Percentiles rank a stretch among this genome's conserved stretches.
These are phyloP conservation scores for Papilio helenus DNA, from an alignment of 1,140 invertebrate genomes.

Conservation along the genomic window DNA sequence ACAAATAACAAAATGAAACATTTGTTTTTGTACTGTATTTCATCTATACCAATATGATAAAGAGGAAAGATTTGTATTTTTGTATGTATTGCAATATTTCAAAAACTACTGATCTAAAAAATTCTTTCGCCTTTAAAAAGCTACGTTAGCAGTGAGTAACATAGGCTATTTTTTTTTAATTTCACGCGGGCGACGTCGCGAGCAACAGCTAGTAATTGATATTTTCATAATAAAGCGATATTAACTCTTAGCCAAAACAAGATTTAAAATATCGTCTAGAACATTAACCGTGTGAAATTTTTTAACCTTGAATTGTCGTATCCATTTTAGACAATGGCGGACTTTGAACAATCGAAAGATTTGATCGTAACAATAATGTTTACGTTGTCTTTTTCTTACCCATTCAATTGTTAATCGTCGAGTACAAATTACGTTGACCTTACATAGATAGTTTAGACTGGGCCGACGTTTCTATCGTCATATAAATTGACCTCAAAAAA, in stretches of 20 bases:
- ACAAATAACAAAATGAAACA: neutral
- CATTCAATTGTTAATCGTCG: neutral
- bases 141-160: too few species aligned
- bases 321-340: constrained; percentile 22
- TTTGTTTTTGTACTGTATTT: neutral
- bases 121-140: too few species aligned
- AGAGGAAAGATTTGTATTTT: too few species aligned
- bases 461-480: neutral
- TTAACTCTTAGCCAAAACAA: neutral
- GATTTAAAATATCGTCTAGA: constrained; percentile 1
- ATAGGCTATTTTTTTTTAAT: too few species aligned
- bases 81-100: too few species aligned
- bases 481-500: neutral
- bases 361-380: constrained; percentile 26
- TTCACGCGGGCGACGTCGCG: too few species aligned
- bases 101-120: too few species aligned
- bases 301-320: constrained; percentile 30
- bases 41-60: too few species aligned
- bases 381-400: constrained; percentile 1
- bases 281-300: constrained; percentile 21
- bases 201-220: too few species aligned
- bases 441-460: neutral
- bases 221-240: neutral
- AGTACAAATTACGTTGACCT: constrained; percentile 3
- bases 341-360: constrained; percentile 28